A percentile compares a stretch with the other conserved stretches of the same genome.
Conservation (phyloP, 2,888 invertebrate genomes). For the Drosophila infuscata region DNA sequence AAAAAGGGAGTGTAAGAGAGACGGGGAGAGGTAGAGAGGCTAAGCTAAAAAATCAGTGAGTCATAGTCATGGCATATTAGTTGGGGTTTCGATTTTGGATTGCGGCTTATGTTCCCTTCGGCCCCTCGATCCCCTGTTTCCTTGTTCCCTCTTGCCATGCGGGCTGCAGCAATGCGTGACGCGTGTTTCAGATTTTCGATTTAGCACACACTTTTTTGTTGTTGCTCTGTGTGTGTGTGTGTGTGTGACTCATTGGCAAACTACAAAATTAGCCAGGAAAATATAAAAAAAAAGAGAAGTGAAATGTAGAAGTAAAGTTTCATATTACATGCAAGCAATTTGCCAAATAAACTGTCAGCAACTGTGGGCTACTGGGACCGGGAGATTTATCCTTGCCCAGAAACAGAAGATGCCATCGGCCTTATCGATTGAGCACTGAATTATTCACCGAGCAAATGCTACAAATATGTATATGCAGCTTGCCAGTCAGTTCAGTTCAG, state of each 20-base stretch:
- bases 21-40: background rate
- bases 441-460: slow-evolving; percentile 68
- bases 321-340: slow-evolving; percentile 82
- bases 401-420: slow-evolving; percentile 48
- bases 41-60: slow-evolving; percentile 59
- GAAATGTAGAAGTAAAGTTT: slow-evolving; percentile 58
- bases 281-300: slow-evolving; percentile 10
- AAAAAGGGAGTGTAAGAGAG: background rate
- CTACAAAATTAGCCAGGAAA: slow-evolving; percentile 73
- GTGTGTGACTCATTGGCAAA: slow-evolving; percentile 55
- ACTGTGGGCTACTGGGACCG: slow-evolving; percentile 31
- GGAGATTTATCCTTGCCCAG: slow-evolving; percentile 12
- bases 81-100: slow-evolving; percentile 27
- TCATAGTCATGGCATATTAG: slow-evolving; percentile 76
- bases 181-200: slow-evolving; percentile 82
- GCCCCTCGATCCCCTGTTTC: slow-evolving; percentile 22
- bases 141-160: slow-evolving; percentile 15
- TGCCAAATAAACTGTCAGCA: slow-evolving; percentile 82
- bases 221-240: slow-evolving; percentile 11
- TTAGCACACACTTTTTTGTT: slow-evolving; percentile 65
- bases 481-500: slow-evolving; percentile 26
- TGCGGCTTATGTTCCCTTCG: slow-evolving; percentile 27
- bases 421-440: slow-evolving; percentile 78
- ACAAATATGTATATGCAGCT: slow-evolving; percentile 60
- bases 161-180: slow-evolving; percentile 66